Evolutionary conservation across 2,888 invertebrate genomes (phyloP).

Genomic region (Apodemia hepburni): DNA sequence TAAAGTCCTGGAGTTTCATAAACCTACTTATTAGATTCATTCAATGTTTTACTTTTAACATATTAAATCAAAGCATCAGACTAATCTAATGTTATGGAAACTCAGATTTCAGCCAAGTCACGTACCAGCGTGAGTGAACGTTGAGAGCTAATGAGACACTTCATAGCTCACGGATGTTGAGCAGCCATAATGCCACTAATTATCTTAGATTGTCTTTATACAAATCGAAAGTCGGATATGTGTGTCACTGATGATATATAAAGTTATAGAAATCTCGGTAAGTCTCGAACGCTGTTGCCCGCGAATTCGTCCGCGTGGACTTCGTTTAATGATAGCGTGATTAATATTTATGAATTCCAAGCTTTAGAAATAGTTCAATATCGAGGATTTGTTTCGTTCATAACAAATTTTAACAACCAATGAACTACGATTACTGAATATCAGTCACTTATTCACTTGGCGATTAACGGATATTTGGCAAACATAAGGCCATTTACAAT

Average conservation of each 20-base stretch:
- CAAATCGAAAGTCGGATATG: not conserved
- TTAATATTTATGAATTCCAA: no score
- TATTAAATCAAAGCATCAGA: not conserved
- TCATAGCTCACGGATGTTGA: constrained; percentile 6
- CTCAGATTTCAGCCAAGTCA: constrained; percentile 11
- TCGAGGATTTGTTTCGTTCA: no score
- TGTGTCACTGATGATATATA: not conserved
- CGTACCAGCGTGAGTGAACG: constrained; percentile 10
- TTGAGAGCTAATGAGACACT: constrained; percentile 19
- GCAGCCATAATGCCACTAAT: constrained; percentile 9
- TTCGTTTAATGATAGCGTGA: no score
- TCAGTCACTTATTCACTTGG: constrained; percentile 8
- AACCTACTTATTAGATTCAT: not conserved
- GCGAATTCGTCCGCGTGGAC: no score
- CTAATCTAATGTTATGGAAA: not conserved
- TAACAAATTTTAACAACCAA: no score
- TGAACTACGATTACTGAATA: not conserved
- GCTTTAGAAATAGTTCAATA: no score
- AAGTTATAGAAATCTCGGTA: no score
- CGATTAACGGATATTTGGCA: no score
- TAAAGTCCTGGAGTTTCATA: no score
- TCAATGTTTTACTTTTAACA: not conserved
- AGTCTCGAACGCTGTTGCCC: no score
- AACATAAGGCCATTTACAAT: no score
- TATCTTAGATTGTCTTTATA: not conserved